phyloP scores from a whole-genome alignment of 2,888 invertebrate genomes.

The Stenurella melanura region DNA sequence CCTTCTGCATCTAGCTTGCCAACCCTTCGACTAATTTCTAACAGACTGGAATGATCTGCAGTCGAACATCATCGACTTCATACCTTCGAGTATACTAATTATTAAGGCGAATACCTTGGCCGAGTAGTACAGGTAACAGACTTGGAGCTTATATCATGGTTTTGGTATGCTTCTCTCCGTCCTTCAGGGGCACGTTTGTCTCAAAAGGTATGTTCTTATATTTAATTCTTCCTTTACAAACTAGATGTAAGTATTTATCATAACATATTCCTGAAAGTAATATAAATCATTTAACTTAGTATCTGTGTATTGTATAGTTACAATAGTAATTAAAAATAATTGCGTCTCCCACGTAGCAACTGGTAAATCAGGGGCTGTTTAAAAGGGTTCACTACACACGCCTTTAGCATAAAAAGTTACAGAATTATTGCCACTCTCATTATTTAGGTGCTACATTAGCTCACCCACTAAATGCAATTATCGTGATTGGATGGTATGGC shows the following conservation, averaged over 20 bases:
- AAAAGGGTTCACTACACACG: neutral
- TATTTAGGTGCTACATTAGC: neutral
- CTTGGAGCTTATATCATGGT: too few relatives aligned
- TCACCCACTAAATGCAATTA: constrained; percentile 7
- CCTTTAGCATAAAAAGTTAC: neutral
- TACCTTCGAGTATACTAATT: too few relatives aligned
- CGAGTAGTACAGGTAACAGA: too few relatives aligned
- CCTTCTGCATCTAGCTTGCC: too few relatives aligned
- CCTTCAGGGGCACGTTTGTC: too few relatives aligned
- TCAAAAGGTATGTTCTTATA: too few relatives aligned
- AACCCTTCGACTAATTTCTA: too few relatives aligned
- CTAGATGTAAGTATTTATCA: neutral
- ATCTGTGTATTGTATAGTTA: neutral
- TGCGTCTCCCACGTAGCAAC: neutral
- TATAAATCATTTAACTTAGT: neutral
- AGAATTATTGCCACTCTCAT: constrained; percentile 7
- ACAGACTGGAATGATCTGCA: too few relatives aligned
- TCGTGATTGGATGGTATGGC: constrained; percentile 4
- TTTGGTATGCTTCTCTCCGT: too few relatives aligned
- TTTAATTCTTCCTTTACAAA: too few relatives aligned
- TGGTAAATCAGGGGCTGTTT: neutral
- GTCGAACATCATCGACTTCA: too few relatives aligned
- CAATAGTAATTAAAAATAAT: neutral
- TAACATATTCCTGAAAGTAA: neutral
- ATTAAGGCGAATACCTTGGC: too few relatives aligned